These are phyloP conservation scores for Chrysolina haemoptera DNA, from an alignment of 2,888 invertebrate genomes.

Conservation along the genomic window DNA sequence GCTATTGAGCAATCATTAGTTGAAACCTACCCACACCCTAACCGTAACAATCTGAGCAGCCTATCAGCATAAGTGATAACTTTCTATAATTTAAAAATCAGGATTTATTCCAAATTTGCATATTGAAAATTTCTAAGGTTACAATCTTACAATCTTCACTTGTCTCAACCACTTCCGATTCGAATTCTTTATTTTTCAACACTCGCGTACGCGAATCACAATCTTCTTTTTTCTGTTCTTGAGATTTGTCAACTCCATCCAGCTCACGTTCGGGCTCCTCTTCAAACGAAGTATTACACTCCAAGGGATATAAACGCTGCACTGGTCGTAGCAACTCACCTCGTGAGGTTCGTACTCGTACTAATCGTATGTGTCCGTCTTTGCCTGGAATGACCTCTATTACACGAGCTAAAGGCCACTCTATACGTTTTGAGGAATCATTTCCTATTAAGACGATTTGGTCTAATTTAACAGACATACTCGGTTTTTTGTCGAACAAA, in stretches of 20 bases:
- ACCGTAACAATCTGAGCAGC: too few relatives aligned
- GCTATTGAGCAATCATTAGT: too few relatives aligned
- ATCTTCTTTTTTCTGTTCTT: not conserved
- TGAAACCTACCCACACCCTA: too few relatives aligned
- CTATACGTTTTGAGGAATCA: conserved; percentile 43
- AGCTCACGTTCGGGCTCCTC: not conserved
- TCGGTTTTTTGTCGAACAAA: conserved; percentile 25
- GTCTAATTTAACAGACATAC: conserved; percentile 28
- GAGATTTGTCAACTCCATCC: not conserved
- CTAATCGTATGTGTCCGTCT: conserved; percentile 44
- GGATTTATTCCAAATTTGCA: too few relatives aligned
- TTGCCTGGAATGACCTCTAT: conserved; percentile 45
- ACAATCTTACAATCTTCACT: conserved; percentile 10
- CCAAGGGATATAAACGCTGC: conserved; percentile 44
- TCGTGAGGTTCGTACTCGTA: conserved; percentile 33
- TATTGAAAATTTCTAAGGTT: too few relatives aligned
- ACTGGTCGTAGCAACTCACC: conserved; percentile 42
- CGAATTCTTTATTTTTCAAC: not conserved
- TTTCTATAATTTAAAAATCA: too few relatives aligned
- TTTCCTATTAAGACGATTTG: conserved; percentile 49
- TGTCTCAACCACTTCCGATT: not conserved
- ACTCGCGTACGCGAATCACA: not conserved
- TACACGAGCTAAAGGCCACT: conserved; percentile 47
- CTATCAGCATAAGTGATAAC: too few relatives aligned
- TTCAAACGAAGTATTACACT: conserved; percentile 23